Conservation (phyloP, 2,888 invertebrate genomes). For the Eupsilia transversa region DNA sequence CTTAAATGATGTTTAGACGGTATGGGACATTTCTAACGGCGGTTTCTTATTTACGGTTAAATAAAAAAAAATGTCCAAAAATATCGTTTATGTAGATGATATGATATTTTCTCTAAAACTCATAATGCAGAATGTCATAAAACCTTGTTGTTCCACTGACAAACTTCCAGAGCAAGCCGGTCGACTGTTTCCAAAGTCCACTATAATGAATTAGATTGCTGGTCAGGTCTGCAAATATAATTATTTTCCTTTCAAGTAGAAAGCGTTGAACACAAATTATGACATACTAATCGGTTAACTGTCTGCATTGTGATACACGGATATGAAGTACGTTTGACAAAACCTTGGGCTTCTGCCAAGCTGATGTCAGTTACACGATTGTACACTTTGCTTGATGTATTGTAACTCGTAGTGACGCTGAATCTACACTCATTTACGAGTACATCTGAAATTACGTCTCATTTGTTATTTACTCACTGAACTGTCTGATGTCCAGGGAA, state of each 20-base stretch:
- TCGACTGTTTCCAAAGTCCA: background rate
- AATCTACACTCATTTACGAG: constrained; percentile 35
- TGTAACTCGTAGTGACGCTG: constrained; percentile 46
- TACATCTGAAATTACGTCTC: constrained; percentile 49
- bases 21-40: background rate
- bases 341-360: constrained; percentile 84
- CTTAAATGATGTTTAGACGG: background rate
- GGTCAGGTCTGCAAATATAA: constrained; percentile 22
- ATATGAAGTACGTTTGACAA: constrained; percentile 70
- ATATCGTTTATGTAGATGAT: background rate
- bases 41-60: background rate
- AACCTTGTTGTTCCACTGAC: background rate
- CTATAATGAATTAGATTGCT: background rate
- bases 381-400: constrained; percentile 59
- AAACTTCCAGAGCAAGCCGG: background rate
- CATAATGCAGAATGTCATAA: background rate
- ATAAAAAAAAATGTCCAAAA: background rate
- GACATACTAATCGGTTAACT: constrained; percentile 66
- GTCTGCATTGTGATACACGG: constrained; percentile 62
- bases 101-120: background rate
- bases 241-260: constrained; percentile 43
- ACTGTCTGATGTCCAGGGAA: constrained; percentile 21
- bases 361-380: constrained; percentile 70
- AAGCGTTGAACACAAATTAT: constrained; percentile 60
- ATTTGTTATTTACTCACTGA: constrained; percentile 46